Base-by-base conservation (phyloP, 2,888 invertebrate species). In the Stenoptilia bipunctidactyla region DNA sequence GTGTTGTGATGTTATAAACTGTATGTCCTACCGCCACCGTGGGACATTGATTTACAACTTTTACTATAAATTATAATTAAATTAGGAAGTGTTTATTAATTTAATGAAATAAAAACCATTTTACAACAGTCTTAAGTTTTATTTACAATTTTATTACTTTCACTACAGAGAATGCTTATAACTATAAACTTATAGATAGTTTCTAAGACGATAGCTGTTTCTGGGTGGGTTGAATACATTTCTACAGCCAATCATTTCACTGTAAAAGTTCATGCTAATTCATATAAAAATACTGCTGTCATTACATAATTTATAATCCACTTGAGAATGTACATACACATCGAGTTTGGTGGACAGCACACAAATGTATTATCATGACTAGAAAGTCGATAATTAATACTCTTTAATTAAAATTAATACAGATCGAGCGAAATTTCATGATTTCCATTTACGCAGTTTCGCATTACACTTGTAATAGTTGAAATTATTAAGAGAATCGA, bases 81-180 rank as follows among this genome's bases (percentile, higher is more conserved):
- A 65, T 5, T 20, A 20, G 20, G 20, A 20, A 20, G 20, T 20
- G 66, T 67, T 69, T 69, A 60, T 66, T 66, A 59, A 52, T 63
- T 66, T 67, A 63, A 67, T 55, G 56, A 54, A 73, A 69, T 67
- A 70, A 76, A 76, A 72, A 54, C 66, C 34, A 38, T 44, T 58
- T 46, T 46, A 51, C 61, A 67, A 71, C 60, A 67, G 58, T 69
- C 58, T 67, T 66, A 52, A 54, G 54, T 67, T 76, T 79, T 79
- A 79, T 79, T 79, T 79, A 79, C 79, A 77, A 60, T 55, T 51
- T 61, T 62, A 47, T 50, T 55, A 52, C 55, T 57, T 30, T 30
- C 12, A 30, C 30, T 30, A 30, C 30, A 30, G n/a, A 51, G 55
- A 38, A 51, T 52, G 48, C 66, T 67, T 69, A 68, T 25, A 51